Percentiles rank a stretch among this genome's conserved stretches.
These are phyloP conservation scores for Stenoptilia bipunctidactyla DNA, from an alignment of 2,888 invertebrate species.

Conservation along the genomic window DNA sequence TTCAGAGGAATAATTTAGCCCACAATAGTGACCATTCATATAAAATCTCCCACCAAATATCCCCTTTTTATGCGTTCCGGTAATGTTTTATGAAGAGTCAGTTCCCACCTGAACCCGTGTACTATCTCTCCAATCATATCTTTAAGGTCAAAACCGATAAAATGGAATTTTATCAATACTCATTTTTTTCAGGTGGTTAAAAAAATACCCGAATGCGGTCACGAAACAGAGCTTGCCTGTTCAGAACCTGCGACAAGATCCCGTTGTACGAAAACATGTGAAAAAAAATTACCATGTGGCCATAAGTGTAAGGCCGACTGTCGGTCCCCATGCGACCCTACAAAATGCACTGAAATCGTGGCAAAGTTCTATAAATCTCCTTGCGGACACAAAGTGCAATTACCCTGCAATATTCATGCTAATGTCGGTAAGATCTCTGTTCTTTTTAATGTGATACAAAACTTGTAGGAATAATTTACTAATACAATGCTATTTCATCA, in stretches of 20 bases:
- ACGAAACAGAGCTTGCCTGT: constrained; percentile 48
- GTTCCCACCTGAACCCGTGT: too few relatives aligned
- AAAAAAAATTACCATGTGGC: constrained; percentile 51
- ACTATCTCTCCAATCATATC: too few relatives aligned
- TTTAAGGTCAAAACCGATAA: too few relatives aligned
- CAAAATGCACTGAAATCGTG: constrained; percentile 33
- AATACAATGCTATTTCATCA: too few relatives aligned
- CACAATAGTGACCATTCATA: too few relatives aligned
- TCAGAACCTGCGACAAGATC: constrained; percentile 25
- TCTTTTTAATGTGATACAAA: too few relatives aligned
- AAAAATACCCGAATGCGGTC: constrained; percentile 45
- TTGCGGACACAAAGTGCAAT: constrained; percentile 59
- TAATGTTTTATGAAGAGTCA: too few relatives aligned
- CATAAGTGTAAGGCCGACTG: constrained; percentile 59
- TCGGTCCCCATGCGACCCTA: constrained; percentile 31
- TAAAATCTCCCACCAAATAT: too few relatives aligned
- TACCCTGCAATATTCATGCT: constrained; percentile 39
- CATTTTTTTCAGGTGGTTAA: constrained; percentile 57
- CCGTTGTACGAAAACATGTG: constrained; percentile 51
- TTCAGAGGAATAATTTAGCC: too few relatives aligned
- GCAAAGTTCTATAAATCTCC: constrained; percentile 26
- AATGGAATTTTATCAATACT: too few relatives aligned
- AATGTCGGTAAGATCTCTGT: not conserved
- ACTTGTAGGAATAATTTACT: too few relatives aligned
- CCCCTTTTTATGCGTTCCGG: too few relatives aligned